Percentiles rank a stretch among this genome's conserved stretches.
These are phyloP conservation scores for Agrotis segetum DNA, from an alignment of 2,888 invertebrate genomes.

Conservation along the genomic window DNA sequence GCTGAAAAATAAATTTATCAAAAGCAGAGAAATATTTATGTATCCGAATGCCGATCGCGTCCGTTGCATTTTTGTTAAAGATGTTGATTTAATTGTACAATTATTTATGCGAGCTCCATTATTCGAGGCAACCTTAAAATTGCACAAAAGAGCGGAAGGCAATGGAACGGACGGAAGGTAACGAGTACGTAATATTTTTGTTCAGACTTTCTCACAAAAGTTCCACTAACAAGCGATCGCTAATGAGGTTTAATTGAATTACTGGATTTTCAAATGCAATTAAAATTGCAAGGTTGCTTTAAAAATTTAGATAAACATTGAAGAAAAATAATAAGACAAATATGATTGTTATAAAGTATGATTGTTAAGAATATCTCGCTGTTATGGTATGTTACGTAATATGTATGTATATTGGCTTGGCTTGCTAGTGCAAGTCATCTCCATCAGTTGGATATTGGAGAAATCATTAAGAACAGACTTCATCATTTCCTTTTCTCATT, in stretches of 20 bases:
- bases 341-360: constrained; percentile 22
- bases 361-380: constrained; percentile 26
- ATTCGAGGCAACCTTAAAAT: constrained; percentile 53
- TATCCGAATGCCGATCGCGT: constrained; percentile 35
- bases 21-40: constrained; percentile 28
- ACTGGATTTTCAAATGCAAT: constrained; percentile 39
- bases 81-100: constrained; percentile 52
- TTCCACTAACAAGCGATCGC: constrained; percentile 50
- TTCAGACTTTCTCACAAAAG: constrained; percentile 45
- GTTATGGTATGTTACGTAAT: constrained; percentile 2
- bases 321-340: constrained; percentile 11
- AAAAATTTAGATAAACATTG: constrained; percentile 11
- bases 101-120: constrained; percentile 55
- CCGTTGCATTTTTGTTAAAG: constrained; percentile 50
- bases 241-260: constrained; percentile 61
- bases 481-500: constrained; percentile 55
- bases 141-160: constrained; percentile 59
- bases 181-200: constrained; percentile 45
- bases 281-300: constrained; percentile 42
- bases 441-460: constrained; percentile 25
- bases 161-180: constrained; percentile 44
- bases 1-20: constrained; percentile 6
- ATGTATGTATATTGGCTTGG: constrained; percentile 6
- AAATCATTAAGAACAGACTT: constrained; percentile 50
- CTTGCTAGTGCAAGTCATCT: constrained; percentile 57